Percentiles rank a stretch among this genome's conserved stretches.
phyloP scores from a whole-genome alignment of 2,113 vertebrate species.

The Urocynchramus pylzowi region DNA sequence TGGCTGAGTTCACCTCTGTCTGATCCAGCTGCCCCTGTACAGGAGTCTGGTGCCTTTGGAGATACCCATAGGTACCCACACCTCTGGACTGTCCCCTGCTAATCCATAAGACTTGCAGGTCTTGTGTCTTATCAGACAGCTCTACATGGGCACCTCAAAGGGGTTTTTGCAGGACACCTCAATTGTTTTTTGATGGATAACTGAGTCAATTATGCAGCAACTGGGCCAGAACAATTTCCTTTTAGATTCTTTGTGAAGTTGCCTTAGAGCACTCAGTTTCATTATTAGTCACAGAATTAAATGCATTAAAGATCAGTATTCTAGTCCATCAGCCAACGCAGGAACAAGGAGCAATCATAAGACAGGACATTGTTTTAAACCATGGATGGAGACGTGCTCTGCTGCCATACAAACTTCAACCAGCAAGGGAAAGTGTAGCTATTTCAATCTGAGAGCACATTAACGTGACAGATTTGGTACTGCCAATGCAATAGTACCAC shows the following conservation, averaged over 20 bases:
- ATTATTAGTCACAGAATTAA: background rate
- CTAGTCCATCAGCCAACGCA: background rate
- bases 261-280: background rate
- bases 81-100: background rate
- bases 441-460: background rate
- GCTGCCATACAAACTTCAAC: background rate
- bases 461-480: background rate
- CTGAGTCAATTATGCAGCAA: background rate
- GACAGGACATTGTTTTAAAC: background rate
- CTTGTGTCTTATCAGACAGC: background rate
- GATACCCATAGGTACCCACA: background rate
- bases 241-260: background rate
- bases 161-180: background rate
- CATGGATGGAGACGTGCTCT: background rate
- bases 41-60: background rate
- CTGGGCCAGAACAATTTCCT: background rate
- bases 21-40: background rate
- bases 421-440: background rate
- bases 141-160: background rate
- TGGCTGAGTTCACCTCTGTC: background rate
- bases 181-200: background rate
- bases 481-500: slow-evolving; percentile 12
- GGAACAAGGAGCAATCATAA: background rate
- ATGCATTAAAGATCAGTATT: background rate
- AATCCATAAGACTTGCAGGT: background rate